Evolutionary conservation across 2,888 invertebrate genomes (phyloP), one percentile per base, ranked within the genome.

Genomic region (Tachystola acroxantha): DNA sequence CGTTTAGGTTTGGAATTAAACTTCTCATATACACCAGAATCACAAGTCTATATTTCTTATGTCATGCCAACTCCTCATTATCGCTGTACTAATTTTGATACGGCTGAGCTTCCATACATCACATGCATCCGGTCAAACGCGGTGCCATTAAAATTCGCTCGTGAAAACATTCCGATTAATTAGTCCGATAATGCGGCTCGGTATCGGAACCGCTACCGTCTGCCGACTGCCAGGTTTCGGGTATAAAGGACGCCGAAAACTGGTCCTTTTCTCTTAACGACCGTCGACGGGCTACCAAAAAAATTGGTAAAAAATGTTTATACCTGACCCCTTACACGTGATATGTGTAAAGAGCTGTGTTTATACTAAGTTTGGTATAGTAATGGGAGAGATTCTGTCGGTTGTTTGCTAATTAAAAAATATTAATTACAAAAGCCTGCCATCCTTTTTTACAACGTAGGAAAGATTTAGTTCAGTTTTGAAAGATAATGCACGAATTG

Each of bases 261-360:
- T 45, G 73, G 79, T 72, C 71, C 72, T 66, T 73, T 76, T 72
- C 72, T 67, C 70, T 76, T 84, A 85, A 84, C 79, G 84, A 81
- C 61, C 71, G 61, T 53, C 64, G 47, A 55, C 54, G 57, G 37
- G 73, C 77, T 69, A 70, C 73, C 71, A 80, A 81, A 82, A 78
- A 80, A 76, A 65, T 66, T 54, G 61, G 57, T 64, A 73, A 79
- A 82, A 79, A 79, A 68, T 56, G 48, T 32, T 50, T 67, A 64
- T 82, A 82, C 81, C 82, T 82, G 80, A 67, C 64, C 62, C 57
- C 24, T 48, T 46, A 47, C n/a, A n/a, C 31, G 26, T 25, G 36
- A 40, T 35, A 58, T 38, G 7, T 49, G 10, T 51, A 49, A 51
- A 34, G 69, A 77, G 82, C 16, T 30, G 30, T n/a, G 27, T 10